phyloP scores from a whole-genome alignment of 2,797 vertebrate species.

The Ctenopoma kingsleyae region DNA sequence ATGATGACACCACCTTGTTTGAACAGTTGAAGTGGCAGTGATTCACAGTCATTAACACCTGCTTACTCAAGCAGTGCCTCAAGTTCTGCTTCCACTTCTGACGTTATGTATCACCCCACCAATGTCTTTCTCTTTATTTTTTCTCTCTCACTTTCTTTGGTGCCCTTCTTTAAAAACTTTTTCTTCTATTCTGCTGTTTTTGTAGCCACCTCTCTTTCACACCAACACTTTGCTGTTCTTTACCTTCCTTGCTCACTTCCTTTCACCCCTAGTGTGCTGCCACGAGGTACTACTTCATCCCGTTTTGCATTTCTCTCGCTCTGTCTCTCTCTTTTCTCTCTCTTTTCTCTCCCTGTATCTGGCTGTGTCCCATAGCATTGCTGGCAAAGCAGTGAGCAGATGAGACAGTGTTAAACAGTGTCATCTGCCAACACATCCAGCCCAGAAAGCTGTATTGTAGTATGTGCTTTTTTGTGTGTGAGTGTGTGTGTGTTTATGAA shows the following conservation, averaged over 20 bases:
- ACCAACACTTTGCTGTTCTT: slow-evolving; percentile 20
- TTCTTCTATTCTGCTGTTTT: slow-evolving; percentile 43
- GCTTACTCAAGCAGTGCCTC: slow-evolving; percentile 27
- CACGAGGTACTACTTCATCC: slow-evolving; percentile 39
- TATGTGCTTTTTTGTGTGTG: slow-evolving; percentile 17
- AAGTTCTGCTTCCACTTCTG: slow-evolving; percentile 39
- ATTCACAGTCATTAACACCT: slow-evolving; percentile 72
- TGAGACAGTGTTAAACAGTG: slow-evolving; percentile 73
- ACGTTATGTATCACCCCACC: slow-evolving; percentile 21
- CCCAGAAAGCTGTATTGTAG: slow-evolving; percentile 49
- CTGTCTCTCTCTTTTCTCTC: neutral
- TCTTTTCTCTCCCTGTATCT: slow-evolving; percentile 37
- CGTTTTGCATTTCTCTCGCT: slow-evolving; percentile 2
- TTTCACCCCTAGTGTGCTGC: slow-evolving; percentile 37
- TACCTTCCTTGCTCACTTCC: slow-evolving; percentile 12
- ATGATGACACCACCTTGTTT: slow-evolving; percentile 43
- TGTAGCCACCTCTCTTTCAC: slow-evolving; percentile 45
- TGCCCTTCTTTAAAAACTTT: neutral
- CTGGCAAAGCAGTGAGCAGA: slow-evolving; percentile 68
- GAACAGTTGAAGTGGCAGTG: slow-evolving; percentile 48
- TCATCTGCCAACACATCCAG: slow-evolving; percentile 71
- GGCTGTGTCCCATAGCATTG: slow-evolving; percentile 57
- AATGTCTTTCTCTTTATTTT: slow-evolving; percentile 8
- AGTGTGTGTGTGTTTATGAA: slow-evolving; percentile 1
- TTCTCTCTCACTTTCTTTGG: slow-evolving; percentile 12